Evolutionary conservation across 2,888 invertebrate genomes (phyloP), one percentile per base, ranked within the genome.

Genomic region (Drosophila niveifrons): DNA sequence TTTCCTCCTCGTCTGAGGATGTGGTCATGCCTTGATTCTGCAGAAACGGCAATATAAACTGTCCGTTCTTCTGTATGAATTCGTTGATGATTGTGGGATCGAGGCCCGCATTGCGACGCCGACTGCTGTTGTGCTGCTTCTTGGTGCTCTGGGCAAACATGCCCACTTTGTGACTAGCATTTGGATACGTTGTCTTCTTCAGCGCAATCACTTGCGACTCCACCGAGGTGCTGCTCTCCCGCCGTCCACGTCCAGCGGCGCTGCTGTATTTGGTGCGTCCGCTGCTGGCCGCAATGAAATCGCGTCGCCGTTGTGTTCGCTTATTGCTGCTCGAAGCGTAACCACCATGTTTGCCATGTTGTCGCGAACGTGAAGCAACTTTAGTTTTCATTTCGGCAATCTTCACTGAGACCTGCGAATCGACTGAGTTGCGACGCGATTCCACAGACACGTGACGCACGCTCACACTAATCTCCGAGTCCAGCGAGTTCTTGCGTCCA

Each of bases 331-430:
- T 69, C 2, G 84, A 44, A 0, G 85, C 43, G 9, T 82, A 71
- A 2, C 79, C 59, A 41, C 79, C 59, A 41, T 90, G 91, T 62
- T 91, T 91, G 11, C 87, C 75, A 10, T 87, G 82, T 18, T 86
- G 82, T 44, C 94, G 93, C 58, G 93, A 92, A 0, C 94, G 93
- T 7, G 94, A 94, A 0, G 92, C 93, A 1, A 95, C 94, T 90
- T 96, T 96, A 2, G 96, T 96, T 89, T 96, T 96, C 93, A 96
- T 94, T 92, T 97, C 97, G 0, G 96, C 96, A 48, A 97, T 96
- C 92, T 97, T 96, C 0, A 97, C 96, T 0, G 96, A 96, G 3
- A 92, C 92, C 88, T 97, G 97, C 56, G 97, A 97, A 89, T 98
- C 98, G 15, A 97, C 94, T 0, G 97, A 97, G 92, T 97, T 97